Conservation (phyloP, 2,888 invertebrate genomes). For the Brachynemurus nebulosus region DNA sequence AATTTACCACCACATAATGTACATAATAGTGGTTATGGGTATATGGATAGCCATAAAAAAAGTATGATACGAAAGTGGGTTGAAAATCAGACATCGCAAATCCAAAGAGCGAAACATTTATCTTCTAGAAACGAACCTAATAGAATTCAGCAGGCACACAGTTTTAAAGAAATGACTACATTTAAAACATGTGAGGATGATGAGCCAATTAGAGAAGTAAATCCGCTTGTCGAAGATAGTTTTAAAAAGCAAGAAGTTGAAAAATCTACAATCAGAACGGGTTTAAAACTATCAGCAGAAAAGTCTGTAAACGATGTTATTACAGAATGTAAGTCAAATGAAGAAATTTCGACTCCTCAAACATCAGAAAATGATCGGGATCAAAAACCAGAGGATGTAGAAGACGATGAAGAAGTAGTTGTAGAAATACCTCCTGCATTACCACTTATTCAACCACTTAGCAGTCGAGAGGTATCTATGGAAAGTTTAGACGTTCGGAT, state of each 20-base stretch:
- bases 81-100: conserved; percentile 76
- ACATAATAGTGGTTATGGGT: conserved; percentile 57
- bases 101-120: conserved; percentile 47
- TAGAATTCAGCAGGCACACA: too few relatives aligned
- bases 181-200: conserved; percentile 44
- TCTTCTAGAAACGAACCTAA: too few relatives aligned
- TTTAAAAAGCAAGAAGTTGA: conserved; percentile 41
- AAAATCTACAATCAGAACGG: conserved; percentile 45
- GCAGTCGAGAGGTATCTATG: conserved; percentile 69
- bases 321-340: conserved; percentile 27
- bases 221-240: conserved; percentile 37
- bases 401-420: conserved; percentile 66
- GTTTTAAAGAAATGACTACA: conserved; percentile 44
- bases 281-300: conserved; percentile 34
- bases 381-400: conserved; percentile 39
- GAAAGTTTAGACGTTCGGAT: conserved; percentile 66
- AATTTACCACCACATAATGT: conserved; percentile 34
- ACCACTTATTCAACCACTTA: conserved; percentile 63
- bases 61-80: conserved; percentile 91
- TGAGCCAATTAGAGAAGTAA: conserved; percentile 25
- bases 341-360: conserved; percentile 23
- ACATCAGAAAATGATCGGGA: conserved; percentile 23
- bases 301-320: conserved; percentile 23
- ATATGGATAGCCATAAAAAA: conserved; percentile 86
- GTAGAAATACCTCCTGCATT: conserved; percentile 71